Evolutionary conservation across 2,888 invertebrate genomes (phyloP).

Genomic region (Leptopilina myrica): DNA sequence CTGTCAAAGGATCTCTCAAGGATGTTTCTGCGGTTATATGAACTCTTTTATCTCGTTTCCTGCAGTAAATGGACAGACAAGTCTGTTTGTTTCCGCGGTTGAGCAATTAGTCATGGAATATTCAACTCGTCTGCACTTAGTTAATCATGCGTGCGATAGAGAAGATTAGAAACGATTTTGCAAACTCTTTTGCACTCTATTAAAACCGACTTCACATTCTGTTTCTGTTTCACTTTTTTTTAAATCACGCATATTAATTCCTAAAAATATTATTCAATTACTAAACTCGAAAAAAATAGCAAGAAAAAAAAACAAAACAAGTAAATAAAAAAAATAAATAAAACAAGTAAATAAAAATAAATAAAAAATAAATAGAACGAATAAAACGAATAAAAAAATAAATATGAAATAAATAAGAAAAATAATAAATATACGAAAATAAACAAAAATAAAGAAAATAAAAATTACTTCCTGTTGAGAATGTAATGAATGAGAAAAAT

Average conservation of each 20-base stretch:
- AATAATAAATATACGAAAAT: too few species aligned
- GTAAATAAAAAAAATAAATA: too few species aligned
- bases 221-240: slow-evolving; percentile 20
- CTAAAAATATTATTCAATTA: slow-evolving; percentile 15
- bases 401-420: too few species aligned
- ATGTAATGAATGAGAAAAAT: background rate
- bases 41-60: slow-evolving; percentile 23
- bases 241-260: background rate
- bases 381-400: too few species aligned
- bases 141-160: slow-evolving; percentile 32
- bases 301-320: too few species aligned
- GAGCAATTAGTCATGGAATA: slow-evolving; percentile 37
- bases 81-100: slow-evolving; percentile 39
- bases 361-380: too few species aligned
- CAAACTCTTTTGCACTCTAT: slow-evolving; percentile 13
- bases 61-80: slow-evolving; percentile 11
- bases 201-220: slow-evolving; percentile 13
- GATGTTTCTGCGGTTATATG: slow-evolving; percentile 28
- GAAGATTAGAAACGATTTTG: slow-evolving; percentile 27
- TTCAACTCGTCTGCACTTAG: slow-evolving; percentile 29
- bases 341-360: too few species aligned
- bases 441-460: too few species aligned
- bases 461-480: too few species aligned
- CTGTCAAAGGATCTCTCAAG: slow-evolving; percentile 31
- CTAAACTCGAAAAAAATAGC: background rate